Conservation (phyloP, 1,140 invertebrate genomes). For the Matsumurasca onukii region DNA sequence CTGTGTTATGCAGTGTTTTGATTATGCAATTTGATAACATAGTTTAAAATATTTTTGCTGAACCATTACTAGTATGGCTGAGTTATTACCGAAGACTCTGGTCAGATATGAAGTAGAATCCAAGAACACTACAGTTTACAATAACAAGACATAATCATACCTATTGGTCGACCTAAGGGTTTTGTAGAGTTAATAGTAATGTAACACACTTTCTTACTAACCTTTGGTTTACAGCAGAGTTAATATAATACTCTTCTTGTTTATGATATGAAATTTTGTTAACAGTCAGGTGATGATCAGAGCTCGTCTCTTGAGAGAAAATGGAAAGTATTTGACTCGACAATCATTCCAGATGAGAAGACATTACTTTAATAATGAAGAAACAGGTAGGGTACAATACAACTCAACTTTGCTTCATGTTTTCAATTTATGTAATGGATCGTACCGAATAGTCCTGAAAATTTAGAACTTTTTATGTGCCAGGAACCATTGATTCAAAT, state of each 20-base stretch:
- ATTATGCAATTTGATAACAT: too few species aligned
- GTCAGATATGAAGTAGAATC: not conserved
- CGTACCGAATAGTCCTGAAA: not conserved
- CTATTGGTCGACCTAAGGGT: not conserved
- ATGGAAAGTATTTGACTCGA: slow-evolving; percentile 94
- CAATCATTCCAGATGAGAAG: slow-evolving; percentile 93
- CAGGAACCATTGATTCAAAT: not conserved
- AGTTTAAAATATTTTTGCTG: too few species aligned
- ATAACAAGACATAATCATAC: not conserved
- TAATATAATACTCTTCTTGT: too few species aligned
- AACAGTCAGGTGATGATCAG: slow-evolving; percentile 96
- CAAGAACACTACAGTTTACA: not conserved
- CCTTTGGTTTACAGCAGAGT: slow-evolving; percentile 16
- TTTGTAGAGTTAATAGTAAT: not conserved
- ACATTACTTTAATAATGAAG: slow-evolving; percentile 96
- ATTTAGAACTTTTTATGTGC: not conserved
- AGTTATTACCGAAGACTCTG: slow-evolving; percentile 7
- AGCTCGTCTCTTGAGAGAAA: slow-evolving; percentile 89
- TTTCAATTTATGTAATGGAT: not conserved
- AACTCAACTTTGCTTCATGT: not conserved
- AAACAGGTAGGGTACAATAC: slow-evolving; percentile 67
- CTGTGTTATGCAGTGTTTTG: too few species aligned
- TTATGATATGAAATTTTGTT: too few species aligned
- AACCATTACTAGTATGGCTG: too few species aligned
- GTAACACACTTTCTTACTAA: not conserved